Evolutionary conservation across 2,888 invertebrate species (phyloP).

Genomic region (Liposcelis brunnea): DNA sequence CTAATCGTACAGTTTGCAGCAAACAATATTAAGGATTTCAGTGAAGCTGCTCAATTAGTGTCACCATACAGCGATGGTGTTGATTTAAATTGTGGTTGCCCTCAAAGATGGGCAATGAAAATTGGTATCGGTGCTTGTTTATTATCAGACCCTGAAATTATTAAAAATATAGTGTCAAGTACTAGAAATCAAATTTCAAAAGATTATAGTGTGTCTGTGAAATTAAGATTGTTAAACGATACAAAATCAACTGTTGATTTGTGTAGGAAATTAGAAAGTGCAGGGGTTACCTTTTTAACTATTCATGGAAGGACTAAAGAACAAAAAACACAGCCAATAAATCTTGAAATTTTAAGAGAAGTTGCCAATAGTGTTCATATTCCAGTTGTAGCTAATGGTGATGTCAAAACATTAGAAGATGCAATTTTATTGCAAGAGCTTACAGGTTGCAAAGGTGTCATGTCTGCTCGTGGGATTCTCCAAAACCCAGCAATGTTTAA

Average conservation of each 20-base stretch:
- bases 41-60: conserved; percentile 67
- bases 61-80: conserved; percentile 77
- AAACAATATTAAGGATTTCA: conserved; percentile 63
- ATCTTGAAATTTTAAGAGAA: conserved; percentile 49
- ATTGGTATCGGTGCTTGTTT: conserved; percentile 79
- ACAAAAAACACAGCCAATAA: conserved; percentile 55
- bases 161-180: conserved; percentile 62
- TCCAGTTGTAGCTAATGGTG: conserved; percentile 88
- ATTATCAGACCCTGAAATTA: conserved; percentile 62
- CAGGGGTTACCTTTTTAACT: conserved; percentile 76
- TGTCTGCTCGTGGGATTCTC: conserved; percentile 82
- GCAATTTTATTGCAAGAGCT: conserved; percentile 44
- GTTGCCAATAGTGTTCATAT: conserved; percentile 53
- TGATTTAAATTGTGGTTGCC: conserved; percentile 95
- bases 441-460: conserved; percentile 65
- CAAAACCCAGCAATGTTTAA: conserved; percentile 81
- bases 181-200: conserved; percentile 48
- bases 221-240: conserved; percentile 68
- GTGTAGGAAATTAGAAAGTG: conserved; percentile 60
- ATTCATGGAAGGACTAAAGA: conserved; percentile 82
- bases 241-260: conserved; percentile 55
- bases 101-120: conserved; percentile 86
- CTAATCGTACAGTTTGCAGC: conserved; percentile 92
- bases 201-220: conserved; percentile 76
- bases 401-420: conserved; percentile 55